Evolutionary conservation across 1,140 invertebrate genomes (phyloP), one percentile per base, ranked within the genome.

Genomic region (Pomacea maculata): DNA sequence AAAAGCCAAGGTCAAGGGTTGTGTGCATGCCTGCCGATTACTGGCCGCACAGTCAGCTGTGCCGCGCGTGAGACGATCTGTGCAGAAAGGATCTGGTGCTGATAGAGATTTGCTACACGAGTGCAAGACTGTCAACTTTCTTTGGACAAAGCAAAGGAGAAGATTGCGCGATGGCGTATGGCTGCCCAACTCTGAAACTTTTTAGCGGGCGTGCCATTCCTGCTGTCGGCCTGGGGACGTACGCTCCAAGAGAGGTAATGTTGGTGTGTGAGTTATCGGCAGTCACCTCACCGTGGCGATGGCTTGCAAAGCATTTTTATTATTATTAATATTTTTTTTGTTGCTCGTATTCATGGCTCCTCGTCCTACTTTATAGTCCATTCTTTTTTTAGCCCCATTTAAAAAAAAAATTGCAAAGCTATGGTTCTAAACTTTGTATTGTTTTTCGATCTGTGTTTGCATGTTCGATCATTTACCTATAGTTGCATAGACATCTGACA

Each of bases 381-480:
- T 21, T 15, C 11, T 80, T 0, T 80, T 74, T 67, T 14, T 12
- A 21, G 7, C 57, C 25, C 12, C 71, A n/a, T 10, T 68, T 52
- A 75, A n/a, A n/a, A 10, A 72, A 25, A 75, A 21, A 25, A 86
- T 75, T 78, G 94, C 90, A 86, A 95, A 75, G 95, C 94, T 94
- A 54, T 5, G 52, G 8, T n/a, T 8, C n/a, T n/a, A 65, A 65
- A 65, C 17, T 19, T n/a, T 65, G 2, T 65, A 17, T 7, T n/a
- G 64, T 65, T 65, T 65, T 65, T 65, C n/a, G n/a, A n/a, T n/a
- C n/a, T 17, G 64, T 65, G 0, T 3, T 45, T 45, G 34, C 34
- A 6, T 45, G 34, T 45, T 45, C 3, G 34, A 45, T 45, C 2
- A 45, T 45, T 45, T 45, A 45, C 34, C 1, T 45, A 45, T 45